Evolutionary conservation across 2,888 invertebrate species (phyloP).

Genomic region (Drosophila ezoana): DNA sequence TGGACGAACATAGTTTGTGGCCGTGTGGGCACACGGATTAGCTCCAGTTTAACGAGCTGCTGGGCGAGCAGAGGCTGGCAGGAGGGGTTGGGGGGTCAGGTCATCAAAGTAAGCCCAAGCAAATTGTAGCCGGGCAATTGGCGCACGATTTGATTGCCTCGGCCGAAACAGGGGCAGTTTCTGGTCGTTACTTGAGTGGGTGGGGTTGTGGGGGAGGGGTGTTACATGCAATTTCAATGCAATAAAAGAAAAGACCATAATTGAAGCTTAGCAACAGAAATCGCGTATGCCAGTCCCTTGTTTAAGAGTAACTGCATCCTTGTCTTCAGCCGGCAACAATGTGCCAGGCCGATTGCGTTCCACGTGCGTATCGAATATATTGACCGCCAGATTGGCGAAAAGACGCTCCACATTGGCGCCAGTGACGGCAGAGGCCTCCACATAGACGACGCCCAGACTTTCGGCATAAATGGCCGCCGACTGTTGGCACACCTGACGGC

Average conservation of each 20-base stretch:
- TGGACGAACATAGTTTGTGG: constrained; percentile 13
- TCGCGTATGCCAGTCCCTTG: background rate
- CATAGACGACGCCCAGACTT: constrained; percentile 99
- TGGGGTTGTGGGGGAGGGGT: background rate
- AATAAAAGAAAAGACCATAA: constrained; percentile 9
- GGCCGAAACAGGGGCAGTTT: background rate
- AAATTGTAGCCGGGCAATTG: constrained; percentile 98
- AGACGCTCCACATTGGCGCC: constrained; percentile 99
- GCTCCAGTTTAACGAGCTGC: constrained; percentile 44
- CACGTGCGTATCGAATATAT: constrained; percentile 6
- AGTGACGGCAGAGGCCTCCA: constrained; percentile 97
- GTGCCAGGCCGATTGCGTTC: background rate
- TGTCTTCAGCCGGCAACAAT: background rate
- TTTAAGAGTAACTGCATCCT: background rate
- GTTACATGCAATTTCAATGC: background rate
- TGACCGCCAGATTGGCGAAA: constrained; percentile 85
- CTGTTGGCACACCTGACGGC: constrained; percentile 97
- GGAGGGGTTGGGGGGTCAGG: background rate
- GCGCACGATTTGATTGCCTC: constrained; percentile 90
- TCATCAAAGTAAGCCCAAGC: constrained; percentile 89
- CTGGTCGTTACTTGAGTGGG: background rate
- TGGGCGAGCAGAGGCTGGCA: background rate
- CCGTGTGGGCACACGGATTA: constrained; percentile 8
- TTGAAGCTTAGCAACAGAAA: constrained; percentile 36
- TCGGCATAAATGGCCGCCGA: constrained; percentile 98